Percentiles rank a stretch among this genome's conserved stretches.
These are phyloP conservation scores for Edolisoma coerulescens DNA, from an alignment of 2,113 vertebrate species.

Conservation along the genomic window DNA sequence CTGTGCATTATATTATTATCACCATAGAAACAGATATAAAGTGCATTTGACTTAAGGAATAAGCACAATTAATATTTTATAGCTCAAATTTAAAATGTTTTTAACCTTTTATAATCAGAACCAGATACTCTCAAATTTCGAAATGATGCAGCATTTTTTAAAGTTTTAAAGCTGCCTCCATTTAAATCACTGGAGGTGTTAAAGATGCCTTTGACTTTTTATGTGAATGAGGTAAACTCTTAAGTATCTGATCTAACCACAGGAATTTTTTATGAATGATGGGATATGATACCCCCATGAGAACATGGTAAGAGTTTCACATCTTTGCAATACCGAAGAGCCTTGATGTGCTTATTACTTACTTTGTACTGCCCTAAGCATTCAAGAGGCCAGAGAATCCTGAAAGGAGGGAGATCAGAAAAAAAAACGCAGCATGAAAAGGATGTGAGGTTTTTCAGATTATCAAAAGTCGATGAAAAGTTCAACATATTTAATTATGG, in stretches of 20 bases:
- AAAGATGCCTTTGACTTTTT: background rate
- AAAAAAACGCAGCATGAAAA: background rate
- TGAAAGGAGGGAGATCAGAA: background rate
- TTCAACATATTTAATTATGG: background rate
- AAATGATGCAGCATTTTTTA: background rate
- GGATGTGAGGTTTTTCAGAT: background rate
- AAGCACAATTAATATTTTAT: slow-evolving; percentile 18
- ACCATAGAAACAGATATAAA: slow-evolving; percentile 22
- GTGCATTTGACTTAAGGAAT: slow-evolving; percentile 3
- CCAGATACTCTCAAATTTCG: background rate
- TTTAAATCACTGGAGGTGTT: background rate
- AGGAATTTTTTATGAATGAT: background rate
- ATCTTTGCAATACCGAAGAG: background rate
- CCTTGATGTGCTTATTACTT: background rate
- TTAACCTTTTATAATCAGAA: slow-evolving; percentile 35
- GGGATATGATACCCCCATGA: background rate
- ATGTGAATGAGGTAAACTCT: background rate
- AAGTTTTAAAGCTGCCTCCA: background rate
- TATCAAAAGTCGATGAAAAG: background rate
- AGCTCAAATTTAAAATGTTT: slow-evolving; percentile 14
- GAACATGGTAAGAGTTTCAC: background rate
- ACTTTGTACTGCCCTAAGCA: background rate
- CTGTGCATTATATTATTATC: background rate
- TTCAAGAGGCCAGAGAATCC: background rate
- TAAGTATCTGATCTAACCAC: background rate